These are phyloP conservation scores for Perizoma flavofasciatum DNA, from an alignment of 2,888 invertebrate genomes.

Conservation along the genomic window DNA sequence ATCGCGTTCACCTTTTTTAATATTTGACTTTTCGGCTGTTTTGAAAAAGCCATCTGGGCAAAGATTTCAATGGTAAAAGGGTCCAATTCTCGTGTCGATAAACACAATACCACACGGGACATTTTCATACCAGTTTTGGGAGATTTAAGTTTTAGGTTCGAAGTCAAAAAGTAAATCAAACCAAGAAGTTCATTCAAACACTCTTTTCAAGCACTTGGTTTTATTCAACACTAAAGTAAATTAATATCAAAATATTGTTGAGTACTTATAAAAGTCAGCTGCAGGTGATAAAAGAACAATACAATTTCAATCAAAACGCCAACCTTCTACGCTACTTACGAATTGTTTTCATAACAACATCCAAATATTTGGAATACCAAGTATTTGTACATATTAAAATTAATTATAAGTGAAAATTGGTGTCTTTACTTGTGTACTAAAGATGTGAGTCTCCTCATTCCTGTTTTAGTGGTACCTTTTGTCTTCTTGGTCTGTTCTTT, in stretches of 20 bases:
- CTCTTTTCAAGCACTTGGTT: background rate
- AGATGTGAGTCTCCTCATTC: slow-evolving; percentile 71
- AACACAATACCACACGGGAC: too few relatives aligned
- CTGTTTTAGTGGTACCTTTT: slow-evolving; percentile 72
- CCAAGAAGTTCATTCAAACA: background rate
- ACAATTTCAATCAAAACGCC: slow-evolving; percentile 10
- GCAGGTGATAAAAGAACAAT: background rate
- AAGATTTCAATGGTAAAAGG: too few relatives aligned
- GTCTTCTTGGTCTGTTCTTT: slow-evolving; percentile 79
- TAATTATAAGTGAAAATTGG: slow-evolving; percentile 20
- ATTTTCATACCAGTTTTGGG: too few relatives aligned
- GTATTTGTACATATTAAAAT: slow-evolving; percentile 1
- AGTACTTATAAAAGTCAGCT: slow-evolving; percentile 8
- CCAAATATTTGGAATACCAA: slow-evolving; percentile 8
- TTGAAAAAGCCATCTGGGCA: too few relatives aligned
- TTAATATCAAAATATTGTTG: slow-evolving; percentile 7
- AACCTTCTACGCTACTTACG: slow-evolving; percentile 3
- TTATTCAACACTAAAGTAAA: background rate
- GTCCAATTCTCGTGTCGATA: too few relatives aligned
- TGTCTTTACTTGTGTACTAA: slow-evolving; percentile 72
- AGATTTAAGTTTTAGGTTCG: too few relatives aligned
- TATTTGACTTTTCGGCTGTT: too few relatives aligned
- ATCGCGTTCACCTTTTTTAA: too few relatives aligned
- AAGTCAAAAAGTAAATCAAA: too few relatives aligned
- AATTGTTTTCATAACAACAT: slow-evolving; percentile 4